Evolutionary conservation across 2,113 vertebrate genomes (phyloP).

Genomic region (Thamnophis sirtalis): DNA sequence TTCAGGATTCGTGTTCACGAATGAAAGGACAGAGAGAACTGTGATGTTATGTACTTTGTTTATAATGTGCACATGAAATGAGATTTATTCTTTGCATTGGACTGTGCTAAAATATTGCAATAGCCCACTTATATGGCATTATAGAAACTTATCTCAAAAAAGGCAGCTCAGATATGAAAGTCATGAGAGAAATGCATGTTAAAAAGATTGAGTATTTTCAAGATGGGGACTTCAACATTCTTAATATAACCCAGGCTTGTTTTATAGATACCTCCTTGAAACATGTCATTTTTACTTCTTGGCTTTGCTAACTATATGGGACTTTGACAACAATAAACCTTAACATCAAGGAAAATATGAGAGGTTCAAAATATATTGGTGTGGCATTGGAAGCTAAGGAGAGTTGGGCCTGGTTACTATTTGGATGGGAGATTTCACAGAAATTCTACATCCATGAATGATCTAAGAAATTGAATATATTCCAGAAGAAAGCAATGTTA

Average conservation of each 20-base stretch:
- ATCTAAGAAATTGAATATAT: not conserved
- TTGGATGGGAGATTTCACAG: not conserved
- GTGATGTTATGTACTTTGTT: not conserved
- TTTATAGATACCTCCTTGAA: not conserved
- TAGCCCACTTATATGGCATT: not conserved
- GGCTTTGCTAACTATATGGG: not conserved
- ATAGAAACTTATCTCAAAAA: not conserved
- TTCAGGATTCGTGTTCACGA: not conserved
- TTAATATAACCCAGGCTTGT: not conserved
- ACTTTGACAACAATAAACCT: not conserved
- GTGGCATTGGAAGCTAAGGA: not conserved
- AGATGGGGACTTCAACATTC: not conserved
- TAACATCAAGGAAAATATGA: not conserved
- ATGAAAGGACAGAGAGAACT: not conserved
- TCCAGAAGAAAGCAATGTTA: not conserved
- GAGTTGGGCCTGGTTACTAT: not conserved
- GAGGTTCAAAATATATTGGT: not conserved
- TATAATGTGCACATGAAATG: not conserved
- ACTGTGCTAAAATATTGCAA: not conserved
- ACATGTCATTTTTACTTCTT: not conserved
- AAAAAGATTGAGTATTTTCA: too few relatives aligned
- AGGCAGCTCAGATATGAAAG: not conserved
- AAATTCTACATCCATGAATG: not conserved
- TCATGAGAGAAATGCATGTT: not conserved
- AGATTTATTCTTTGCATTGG: not conserved